Conservation (phyloP, 2,888 invertebrate species). For the Protodeltote pygarga region DNA sequence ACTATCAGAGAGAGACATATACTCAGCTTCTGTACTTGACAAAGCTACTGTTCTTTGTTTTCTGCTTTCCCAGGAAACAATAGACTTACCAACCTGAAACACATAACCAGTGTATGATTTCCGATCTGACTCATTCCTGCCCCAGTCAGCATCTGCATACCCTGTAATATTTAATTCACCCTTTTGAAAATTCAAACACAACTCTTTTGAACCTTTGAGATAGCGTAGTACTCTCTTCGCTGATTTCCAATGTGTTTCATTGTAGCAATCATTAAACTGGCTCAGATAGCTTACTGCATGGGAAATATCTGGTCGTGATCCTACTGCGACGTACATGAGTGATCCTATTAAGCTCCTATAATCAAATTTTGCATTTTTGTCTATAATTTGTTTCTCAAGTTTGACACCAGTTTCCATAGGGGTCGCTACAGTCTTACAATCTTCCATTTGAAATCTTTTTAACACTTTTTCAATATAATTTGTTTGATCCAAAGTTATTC, state of each 20-base stretch:
- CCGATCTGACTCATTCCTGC: neutral
- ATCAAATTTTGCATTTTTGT: too few species aligned
- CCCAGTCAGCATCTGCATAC: neutral
- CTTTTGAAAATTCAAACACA: too few species aligned
- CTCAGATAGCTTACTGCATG: too few species aligned
- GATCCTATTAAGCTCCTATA: too few species aligned
- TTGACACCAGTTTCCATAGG: conserved; percentile 7
- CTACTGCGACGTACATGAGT: too few species aligned
- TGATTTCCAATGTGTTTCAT: too few species aligned
- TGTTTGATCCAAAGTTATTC: conserved; percentile 1
- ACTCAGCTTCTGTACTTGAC: neutral
- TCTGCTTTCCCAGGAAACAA: neutral
- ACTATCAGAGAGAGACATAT: neutral
- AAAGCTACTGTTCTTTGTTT: neutral
- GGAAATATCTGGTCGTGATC: too few species aligned
- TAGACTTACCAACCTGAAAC: neutral
- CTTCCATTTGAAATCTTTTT: conserved; percentile 4
- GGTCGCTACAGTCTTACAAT: conserved; percentile 11
- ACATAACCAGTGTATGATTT: neutral
- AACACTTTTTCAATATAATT: conserved; percentile 7
- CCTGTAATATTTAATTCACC: too few species aligned
- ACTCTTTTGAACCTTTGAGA: too few species aligned
- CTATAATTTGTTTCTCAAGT: neutral
- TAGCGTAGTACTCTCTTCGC: too few species aligned
- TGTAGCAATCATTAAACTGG: too few species aligned